Percentiles rank a stretch among this genome's conserved stretches.
Conservation (phyloP, 2,113 vertebrate species). For the Mus musculus region DNA sequence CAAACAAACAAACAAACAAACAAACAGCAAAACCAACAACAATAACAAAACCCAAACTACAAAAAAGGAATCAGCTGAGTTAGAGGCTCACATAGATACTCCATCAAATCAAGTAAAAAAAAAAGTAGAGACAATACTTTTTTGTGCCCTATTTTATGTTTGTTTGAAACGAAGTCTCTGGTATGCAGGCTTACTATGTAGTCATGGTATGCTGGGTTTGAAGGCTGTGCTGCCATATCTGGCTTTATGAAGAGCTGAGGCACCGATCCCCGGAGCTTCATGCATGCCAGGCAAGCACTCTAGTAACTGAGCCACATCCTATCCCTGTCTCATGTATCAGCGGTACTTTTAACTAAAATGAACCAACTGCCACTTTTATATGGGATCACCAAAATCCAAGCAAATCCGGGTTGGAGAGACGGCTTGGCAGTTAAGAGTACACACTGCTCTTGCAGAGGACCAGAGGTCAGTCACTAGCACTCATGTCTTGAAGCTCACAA, state of each 20-base stretch:
- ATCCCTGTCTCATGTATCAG: not conserved
- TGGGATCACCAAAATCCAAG: constrained; percentile 14
- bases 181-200: not conserved
- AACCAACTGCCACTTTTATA: not conserved
- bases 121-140: not conserved
- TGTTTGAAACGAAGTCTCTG: not conserved
- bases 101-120: constrained; percentile 33
- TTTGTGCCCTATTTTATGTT: not conserved
- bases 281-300: not conserved
- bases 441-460: not conserved
- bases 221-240: not conserved
- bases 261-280: not conserved
- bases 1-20: not conserved
- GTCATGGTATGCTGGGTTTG: not conserved
- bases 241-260: not conserved
- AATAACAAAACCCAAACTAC: not conserved
- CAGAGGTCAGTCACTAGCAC: not conserved
- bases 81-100: not conserved
- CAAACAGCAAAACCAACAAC: not conserved
- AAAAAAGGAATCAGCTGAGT: constrained; percentile 12
- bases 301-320: not conserved
- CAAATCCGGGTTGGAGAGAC: not conserved
- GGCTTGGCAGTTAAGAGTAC: not conserved
- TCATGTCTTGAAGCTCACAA: no score
- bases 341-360: constrained; percentile 26